Evolutionary conservation across 2,113 vertebrate species (phyloP), one percentile per base, ranked within the genome.

Genomic region (Callithrix jacchus): DNA sequence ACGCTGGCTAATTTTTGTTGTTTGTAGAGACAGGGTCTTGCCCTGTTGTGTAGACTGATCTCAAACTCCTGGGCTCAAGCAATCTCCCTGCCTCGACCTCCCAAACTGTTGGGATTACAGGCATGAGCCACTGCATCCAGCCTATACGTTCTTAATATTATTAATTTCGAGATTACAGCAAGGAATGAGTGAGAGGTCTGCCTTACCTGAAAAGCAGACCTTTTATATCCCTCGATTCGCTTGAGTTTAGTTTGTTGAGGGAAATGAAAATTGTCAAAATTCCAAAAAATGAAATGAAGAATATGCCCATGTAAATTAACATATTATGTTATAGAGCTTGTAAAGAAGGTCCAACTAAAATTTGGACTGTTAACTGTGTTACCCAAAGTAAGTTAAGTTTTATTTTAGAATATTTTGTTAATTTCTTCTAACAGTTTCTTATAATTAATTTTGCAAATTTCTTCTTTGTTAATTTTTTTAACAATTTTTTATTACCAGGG

Each of bases 311-410:
- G 8, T 94, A 83, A 93, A 71, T 88, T 89, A 92, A 49, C 11
- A 47, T 40, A 16, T 58, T 80, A 2, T 71, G 49, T 20, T 37
- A 35, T 32, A 1, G 40, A 68, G 9, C 68, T 91, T 68, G 40
- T 84, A 96, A 89, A 92, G 12, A 94, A 66, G 37, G 18, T 83
- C n/a, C 66, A 84, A 1, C 83, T 96, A 88, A 85, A 89, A 82
- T 95, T 91, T 71, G n/a, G 32, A 42, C 37, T 80, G 1, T 64
- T 64, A 64, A 64, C 61, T 64, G 61, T 61, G 58, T n/a, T 87
- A 90, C 84, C 42, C 70, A 77, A 88, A 76, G 81, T 8, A 89
- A 64, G 35, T 84, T 84, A 52, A 58, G 84, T 84, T 52, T 93
- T 23, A 37, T 84, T 61, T 83, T 80, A 23, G 23, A 93, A 80